Evolutionary conservation across 1,140 invertebrate species (phyloP).

Genomic region (Plectrocnemia conspersa): DNA sequence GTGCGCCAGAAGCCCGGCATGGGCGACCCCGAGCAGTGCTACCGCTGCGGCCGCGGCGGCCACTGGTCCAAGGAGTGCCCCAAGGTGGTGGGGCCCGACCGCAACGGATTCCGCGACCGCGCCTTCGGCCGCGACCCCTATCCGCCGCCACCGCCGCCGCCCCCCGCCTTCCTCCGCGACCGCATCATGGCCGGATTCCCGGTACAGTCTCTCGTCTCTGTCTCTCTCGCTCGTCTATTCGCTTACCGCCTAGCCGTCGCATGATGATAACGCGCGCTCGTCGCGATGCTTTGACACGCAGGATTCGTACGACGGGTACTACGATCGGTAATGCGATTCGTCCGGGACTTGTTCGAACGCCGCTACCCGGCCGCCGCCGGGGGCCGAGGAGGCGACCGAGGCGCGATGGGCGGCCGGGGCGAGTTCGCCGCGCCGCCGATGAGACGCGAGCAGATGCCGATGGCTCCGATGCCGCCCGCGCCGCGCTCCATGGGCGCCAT

Average conservation of each 20-base stretch:
- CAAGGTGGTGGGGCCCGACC: slow-evolving; percentile 66
- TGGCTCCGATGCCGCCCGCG: slow-evolving; percentile 56
- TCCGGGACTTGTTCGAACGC: slow-evolving; percentile 73
- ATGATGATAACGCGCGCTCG: neutral
- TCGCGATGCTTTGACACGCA: slow-evolving; percentile 40
- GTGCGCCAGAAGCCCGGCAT: slow-evolving; percentile 89
- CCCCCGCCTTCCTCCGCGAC: slow-evolving; percentile 79
- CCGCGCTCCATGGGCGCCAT: slow-evolving; percentile 55
- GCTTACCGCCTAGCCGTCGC: slow-evolving; percentile 13
- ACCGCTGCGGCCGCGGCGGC: slow-evolving; percentile 86
- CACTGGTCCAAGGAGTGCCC: slow-evolving; percentile 95
- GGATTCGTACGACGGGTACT: slow-evolving; percentile 75
- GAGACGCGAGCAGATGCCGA: slow-evolving; percentile 60
- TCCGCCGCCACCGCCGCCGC: slow-evolving; percentile 70
- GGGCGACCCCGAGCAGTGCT: slow-evolving; percentile 92
- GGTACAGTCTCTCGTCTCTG: slow-evolving; percentile 51
- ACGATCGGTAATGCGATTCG: slow-evolving; percentile 70
- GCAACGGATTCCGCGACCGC: slow-evolving; percentile 74
- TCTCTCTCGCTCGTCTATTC: slow-evolving; percentile 15
- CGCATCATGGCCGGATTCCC: slow-evolving; percentile 81
- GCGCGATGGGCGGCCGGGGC: slow-evolving; percentile 58
- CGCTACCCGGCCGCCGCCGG: slow-evolving; percentile 65
- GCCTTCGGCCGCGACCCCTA: slow-evolving; percentile 80
- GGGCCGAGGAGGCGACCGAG: slow-evolving; percentile 55
- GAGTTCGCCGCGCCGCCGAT: slow-evolving; percentile 63